phyloP scores from a whole-genome alignment of 2,888 invertebrate genomes.

The Allacma fusca region DNA sequence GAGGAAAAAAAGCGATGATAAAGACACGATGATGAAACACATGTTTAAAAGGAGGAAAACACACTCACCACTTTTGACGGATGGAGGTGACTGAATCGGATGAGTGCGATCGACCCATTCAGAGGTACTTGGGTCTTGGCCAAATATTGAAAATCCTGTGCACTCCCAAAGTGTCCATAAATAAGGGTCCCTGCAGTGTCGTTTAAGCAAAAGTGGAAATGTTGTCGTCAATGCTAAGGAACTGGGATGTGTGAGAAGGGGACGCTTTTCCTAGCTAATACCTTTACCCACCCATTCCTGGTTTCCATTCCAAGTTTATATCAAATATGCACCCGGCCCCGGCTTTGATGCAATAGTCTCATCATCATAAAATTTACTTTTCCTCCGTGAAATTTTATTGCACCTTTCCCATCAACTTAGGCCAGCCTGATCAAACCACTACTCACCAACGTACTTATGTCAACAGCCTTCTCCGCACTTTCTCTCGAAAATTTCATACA shows the following conservation, averaged over 20 bases:
- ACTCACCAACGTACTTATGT: slow-evolving; percentile 1
- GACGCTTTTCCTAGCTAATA: too few species aligned
- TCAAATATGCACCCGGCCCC: background rate
- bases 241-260: too few species aligned
- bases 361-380: slow-evolving; percentile 11
- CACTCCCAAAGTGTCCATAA: slow-evolving; percentile 60
- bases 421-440: slow-evolving; percentile 5
- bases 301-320: background rate
- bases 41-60: slow-evolving; percentile 2
- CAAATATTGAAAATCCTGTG: slow-evolving; percentile 58
- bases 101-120: slow-evolving; percentile 59
- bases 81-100: slow-evolving; percentile 60
- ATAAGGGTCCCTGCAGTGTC: slow-evolving; percentile 60
- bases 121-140: slow-evolving; percentile 49
- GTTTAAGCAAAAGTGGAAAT: slow-evolving; percentile 2
- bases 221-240: background rate
- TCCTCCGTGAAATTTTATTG: slow-evolving; percentile 13
- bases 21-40: too few species aligned
- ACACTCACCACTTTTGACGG: slow-evolving; percentile 60
- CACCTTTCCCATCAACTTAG: slow-evolving; percentile 16
- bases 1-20: too few species aligned
- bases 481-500: too few species aligned
- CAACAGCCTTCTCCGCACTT: background rate
- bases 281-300: background rate
- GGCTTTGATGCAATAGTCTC: background rate